A percentile compares a stretch with the other conserved stretches of the same genome.
phyloP scores from a whole-genome alignment of 2,888 invertebrate species.

The Orthonychiurus folsomi region DNA sequence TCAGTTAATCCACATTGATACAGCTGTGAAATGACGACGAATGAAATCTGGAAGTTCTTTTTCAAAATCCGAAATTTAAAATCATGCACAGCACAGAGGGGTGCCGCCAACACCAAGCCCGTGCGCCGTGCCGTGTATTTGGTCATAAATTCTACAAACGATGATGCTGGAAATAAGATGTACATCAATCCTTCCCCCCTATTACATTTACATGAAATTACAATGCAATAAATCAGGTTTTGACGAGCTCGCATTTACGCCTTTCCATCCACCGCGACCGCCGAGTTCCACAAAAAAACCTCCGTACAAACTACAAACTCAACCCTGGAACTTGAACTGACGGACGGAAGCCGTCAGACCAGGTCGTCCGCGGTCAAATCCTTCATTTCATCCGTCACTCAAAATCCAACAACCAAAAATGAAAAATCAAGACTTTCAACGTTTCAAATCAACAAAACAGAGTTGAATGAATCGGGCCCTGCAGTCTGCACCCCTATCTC shows the following conservation, averaged over 20 bases:
- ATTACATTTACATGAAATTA: not conserved
- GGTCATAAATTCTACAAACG: not conserved
- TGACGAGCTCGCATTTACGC: not conserved
- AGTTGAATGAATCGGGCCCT: too few species aligned
- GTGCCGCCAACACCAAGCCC: not conserved
- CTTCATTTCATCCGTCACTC: not conserved
- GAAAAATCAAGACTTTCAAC: not conserved
- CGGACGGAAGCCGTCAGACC: slow-evolving; percentile 1
- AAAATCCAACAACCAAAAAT: not conserved
- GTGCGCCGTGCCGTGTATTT: not conserved
- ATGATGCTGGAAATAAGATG: not conserved
- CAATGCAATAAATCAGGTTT: not conserved
- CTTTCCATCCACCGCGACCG: too few species aligned
- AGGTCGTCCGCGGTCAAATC: not conserved
- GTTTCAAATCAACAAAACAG: not conserved
- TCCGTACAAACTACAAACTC: too few species aligned
- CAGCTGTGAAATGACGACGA: too few species aligned
- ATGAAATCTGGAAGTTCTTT: too few species aligned
- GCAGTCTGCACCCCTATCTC: too few species aligned
- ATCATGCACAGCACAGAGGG: not conserved
- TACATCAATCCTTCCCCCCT: not conserved
- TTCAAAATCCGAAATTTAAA: too few species aligned
- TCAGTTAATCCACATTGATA: too few species aligned
- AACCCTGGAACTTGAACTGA: too few species aligned
- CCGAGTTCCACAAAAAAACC: too few species aligned